phyloP scores from a whole-genome alignment of 2,113 vertebrate genomes.

The Gallinago paraguaiae region DNA sequence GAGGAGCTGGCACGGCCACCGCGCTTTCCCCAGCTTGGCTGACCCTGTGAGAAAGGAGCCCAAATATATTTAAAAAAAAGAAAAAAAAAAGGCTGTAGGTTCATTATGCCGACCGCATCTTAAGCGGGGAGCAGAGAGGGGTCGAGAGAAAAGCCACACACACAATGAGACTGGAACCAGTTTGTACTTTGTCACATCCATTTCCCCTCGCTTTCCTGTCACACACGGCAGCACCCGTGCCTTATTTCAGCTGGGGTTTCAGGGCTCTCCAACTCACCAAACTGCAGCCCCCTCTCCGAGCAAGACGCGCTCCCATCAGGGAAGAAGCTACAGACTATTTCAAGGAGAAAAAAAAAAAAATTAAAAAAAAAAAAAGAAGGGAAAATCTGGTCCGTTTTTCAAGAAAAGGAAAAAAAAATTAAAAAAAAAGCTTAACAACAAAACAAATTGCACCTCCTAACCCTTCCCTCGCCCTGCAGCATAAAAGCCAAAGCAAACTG shows the following conservation, averaged over 20 bases:
- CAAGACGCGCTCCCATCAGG: fast-evolving
- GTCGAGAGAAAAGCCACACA: neutral
- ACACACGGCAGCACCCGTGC: neutral
- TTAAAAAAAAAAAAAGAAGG: neutral
- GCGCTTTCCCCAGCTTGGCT: neutral
- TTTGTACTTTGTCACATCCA: neutral
- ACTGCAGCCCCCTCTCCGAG: too few relatives aligned
- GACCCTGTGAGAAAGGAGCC: neutral
- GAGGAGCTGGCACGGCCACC: neutral
- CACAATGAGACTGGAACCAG: fast-evolving
- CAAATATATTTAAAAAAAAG: neutral
- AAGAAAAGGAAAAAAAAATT: neutral
- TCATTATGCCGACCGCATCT: neutral
- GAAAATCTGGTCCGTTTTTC: neutral
- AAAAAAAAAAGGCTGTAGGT: neutral
- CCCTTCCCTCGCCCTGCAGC: neutral
- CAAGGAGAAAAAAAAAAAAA: neutral
- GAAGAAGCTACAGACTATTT: neutral
- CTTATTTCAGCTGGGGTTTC: fast-evolving
- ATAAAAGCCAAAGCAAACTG: neutral
- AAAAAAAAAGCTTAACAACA: neutral
- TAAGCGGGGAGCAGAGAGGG: neutral
- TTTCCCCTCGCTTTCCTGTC: neutral
- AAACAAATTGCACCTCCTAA: neutral
- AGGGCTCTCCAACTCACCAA: fast-evolving